phyloP scores from a whole-genome alignment of 2,797 vertebrate genomes.

The Microhierax caerulescens region DNA sequence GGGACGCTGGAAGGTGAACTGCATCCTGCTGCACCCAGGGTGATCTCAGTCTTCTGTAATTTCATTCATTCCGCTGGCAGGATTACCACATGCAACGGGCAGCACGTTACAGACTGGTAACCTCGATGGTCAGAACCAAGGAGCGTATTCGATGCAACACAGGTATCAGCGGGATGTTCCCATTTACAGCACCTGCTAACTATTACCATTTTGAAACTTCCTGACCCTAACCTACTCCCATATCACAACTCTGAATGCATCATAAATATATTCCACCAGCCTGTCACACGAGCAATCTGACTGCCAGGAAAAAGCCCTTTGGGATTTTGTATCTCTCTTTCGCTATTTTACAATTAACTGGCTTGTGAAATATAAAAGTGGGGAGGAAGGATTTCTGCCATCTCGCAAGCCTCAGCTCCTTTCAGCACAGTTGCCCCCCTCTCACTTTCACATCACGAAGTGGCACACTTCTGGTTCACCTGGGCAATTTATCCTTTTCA shows the following conservation, averaged over 20 bases:
- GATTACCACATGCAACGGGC: fast-evolving
- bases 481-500: background rate
- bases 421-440: background rate
- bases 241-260: background rate
- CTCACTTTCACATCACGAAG: background rate
- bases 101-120: background rate
- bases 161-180: background rate
- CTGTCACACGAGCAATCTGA: background rate
- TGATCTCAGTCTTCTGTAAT: background rate
- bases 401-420: background rate
- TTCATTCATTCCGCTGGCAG: background rate
- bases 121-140: background rate
- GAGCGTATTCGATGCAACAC: background rate
- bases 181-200: background rate
- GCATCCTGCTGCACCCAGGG: background rate
- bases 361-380: background rate
- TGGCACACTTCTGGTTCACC: background rate
- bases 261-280: background rate
- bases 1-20: background rate
- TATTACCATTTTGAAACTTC: background rate
- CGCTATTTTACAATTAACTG: background rate
- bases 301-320: background rate
- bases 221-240: fast-evolving
- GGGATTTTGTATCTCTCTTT: background rate
- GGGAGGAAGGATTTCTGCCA: background rate